A percentile compares a stretch with the other conserved stretches of the same genome.
phyloP scores from a whole-genome alignment of 2,888 invertebrate species.

The Ormyrus thymus region DNA sequence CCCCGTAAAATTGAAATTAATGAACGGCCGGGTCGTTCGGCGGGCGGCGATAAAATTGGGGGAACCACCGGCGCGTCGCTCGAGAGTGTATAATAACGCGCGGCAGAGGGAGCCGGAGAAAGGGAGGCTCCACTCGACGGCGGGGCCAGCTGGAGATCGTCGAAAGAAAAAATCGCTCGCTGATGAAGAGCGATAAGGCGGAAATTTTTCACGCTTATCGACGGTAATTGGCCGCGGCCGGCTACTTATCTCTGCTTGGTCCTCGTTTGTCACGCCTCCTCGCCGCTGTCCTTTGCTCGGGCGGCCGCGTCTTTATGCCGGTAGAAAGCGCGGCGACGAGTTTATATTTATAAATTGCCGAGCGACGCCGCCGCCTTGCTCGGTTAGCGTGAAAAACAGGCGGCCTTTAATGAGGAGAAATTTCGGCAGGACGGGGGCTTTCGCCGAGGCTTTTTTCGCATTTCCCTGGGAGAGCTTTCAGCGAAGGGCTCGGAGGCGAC shows the following conservation, averaged over 20 bases:
- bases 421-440: conserved; percentile 1
- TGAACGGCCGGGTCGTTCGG: conserved; percentile 62
- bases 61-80: neutral
- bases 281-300: neutral
- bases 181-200: conserved; percentile 42
- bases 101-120: neutral
- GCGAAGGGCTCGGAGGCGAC: neutral
- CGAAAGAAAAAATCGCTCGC: conserved; percentile 14
- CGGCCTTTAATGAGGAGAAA: conserved; percentile 46
- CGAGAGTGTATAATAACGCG: neutral
- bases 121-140: neutral
- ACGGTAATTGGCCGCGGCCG: conserved; percentile 21
- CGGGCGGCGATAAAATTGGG: no score
- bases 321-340: conserved; percentile 7
- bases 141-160: conserved; percentile 40
- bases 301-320: neutral
- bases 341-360: conserved; percentile 55
- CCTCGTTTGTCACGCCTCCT: conserved; percentile 40
- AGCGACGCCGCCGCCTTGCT: conserved; percentile 19
- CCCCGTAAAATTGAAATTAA: conserved; percentile 75
- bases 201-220: conserved; percentile 53
- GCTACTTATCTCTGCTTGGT: conserved; percentile 23
- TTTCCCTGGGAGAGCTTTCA: neutral
- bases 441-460: neutral
- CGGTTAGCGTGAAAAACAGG: conserved; percentile 46